Conservation (phyloP, 2,888 invertebrate genomes). For the Microplitis deprimator region DNA sequence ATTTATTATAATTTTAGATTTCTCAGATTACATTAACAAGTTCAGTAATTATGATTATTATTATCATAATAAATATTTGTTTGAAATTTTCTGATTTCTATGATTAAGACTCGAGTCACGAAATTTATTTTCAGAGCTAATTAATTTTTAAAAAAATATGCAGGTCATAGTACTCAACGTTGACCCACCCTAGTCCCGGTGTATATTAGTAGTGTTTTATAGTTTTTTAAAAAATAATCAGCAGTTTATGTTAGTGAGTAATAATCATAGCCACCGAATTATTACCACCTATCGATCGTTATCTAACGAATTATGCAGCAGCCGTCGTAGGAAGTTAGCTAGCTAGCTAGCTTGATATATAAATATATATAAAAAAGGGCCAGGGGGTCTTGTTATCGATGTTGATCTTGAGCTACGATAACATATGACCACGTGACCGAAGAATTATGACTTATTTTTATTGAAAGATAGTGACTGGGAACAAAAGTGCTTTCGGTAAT, state of each 20-base stretch:
- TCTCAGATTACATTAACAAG: too few species aligned
- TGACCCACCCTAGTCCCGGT: too few species aligned
- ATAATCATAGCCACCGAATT: slow-evolving; percentile 31
- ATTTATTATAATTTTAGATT: background rate
- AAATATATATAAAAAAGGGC: slow-evolving; percentile 34
- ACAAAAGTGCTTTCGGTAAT: slow-evolving; percentile 33
- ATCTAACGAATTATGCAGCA: slow-evolving; percentile 54
- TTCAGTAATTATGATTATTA: too few species aligned
- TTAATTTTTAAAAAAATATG: too few species aligned
- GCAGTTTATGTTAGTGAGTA: background rate
- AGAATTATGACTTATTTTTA: slow-evolving; percentile 60
- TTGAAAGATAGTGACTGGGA: slow-evolving; percentile 47
- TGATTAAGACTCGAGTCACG: too few species aligned
- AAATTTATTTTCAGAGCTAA: too few species aligned
- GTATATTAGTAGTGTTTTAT: background rate
- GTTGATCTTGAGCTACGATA: slow-evolving; percentile 48
- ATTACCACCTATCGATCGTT: slow-evolving; percentile 44
- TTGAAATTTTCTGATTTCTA: too few species aligned
- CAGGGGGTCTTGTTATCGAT: slow-evolving; percentile 49
- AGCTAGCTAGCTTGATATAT: slow-evolving; percentile 26
- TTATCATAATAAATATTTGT: too few species aligned
- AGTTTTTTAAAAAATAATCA: background rate
- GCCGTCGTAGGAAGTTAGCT: slow-evolving; percentile 46
- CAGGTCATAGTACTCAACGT: too few species aligned
- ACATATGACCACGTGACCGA: slow-evolving; percentile 55